A percentile compares a stretch with the other conserved stretches of the same genome.
These are phyloP conservation scores for Menidia menidia DNA, from an alignment of 2,797 vertebrate genomes.

Conservation along the genomic window DNA sequence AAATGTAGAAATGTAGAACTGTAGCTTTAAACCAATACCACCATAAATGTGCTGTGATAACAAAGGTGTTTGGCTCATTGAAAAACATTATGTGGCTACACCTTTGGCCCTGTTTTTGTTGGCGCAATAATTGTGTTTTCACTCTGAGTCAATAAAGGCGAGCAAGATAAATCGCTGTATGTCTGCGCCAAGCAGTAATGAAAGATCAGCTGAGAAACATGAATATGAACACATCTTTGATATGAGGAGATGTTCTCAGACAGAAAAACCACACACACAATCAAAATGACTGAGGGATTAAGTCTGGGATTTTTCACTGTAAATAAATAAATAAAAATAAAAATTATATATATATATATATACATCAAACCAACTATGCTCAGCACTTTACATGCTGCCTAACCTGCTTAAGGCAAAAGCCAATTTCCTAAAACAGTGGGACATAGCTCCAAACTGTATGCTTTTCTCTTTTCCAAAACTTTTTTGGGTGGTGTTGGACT, in stretches of 20 bases:
- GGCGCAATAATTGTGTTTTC: conserved; percentile 65
- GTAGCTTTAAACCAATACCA: conserved; percentile 2
- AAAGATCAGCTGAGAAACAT: conserved; percentile 22
- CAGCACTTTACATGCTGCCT: not conserved
- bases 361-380: conserved; percentile 3
- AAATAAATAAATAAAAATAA: no score
- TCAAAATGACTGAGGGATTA: not conserved
- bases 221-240: conserved; percentile 56
- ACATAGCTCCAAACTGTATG: not conserved
- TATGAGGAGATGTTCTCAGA: conserved; percentile 8
- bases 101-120: conserved; percentile 58
- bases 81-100: conserved; percentile 65
- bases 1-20: conserved; percentile 4
- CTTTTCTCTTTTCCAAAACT: not conserved
- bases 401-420: not conserved
- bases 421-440: conserved; percentile 1
- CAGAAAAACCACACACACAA: not conserved
- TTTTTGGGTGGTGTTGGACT: not conserved
- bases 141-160: conserved; percentile 68
- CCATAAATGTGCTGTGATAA: conserved; percentile 7
- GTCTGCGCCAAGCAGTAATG: conserved; percentile 31
- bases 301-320: not conserved
- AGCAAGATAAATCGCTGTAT: conserved; percentile 41
- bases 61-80: conserved; percentile 53
- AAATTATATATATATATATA: not conserved